Evolutionary conservation across 2,113 vertebrate genomes (phyloP).

Genomic region (Syngnathus typhle): DNA sequence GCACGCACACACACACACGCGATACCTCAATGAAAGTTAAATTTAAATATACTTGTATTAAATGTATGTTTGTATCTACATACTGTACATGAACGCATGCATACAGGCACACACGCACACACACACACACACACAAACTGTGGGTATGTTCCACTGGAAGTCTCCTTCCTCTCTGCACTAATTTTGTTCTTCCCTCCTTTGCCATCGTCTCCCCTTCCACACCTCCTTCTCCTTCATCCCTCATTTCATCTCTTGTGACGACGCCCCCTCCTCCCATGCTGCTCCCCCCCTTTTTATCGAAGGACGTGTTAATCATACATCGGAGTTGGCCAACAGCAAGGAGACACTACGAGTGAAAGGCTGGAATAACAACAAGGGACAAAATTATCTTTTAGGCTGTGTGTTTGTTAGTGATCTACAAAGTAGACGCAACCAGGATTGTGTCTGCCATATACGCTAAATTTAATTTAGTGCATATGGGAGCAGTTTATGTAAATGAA

Average conservation of each 20-base stretch:
- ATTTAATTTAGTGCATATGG: too few relatives aligned
- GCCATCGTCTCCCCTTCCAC: constrained; percentile 57
- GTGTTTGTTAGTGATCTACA: constrained; percentile 14
- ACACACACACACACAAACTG: constrained; percentile 42
- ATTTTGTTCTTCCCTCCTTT: constrained; percentile 38
- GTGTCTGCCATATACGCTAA: too few relatives aligned
- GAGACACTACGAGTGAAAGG: constrained; percentile 54
- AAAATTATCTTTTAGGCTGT: constrained; percentile 53
- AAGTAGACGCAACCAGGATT: too few relatives aligned
- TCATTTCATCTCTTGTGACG: constrained; percentile 43
- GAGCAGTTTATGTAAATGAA: too few relatives aligned
- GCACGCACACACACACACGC: constrained; percentile 35
- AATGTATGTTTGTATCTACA: not conserved
- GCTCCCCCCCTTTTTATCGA: constrained; percentile 19
- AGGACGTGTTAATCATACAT: constrained; percentile 63
- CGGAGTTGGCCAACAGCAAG: constrained; percentile 58
- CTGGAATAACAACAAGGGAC: constrained; percentile 62
- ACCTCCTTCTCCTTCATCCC: constrained; percentile 61
- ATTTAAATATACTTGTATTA: not conserved
- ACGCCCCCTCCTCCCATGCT: not conserved
- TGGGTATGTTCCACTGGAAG: constrained; percentile 68
- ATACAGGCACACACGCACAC: constrained; percentile 12
- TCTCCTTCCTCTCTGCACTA: constrained; percentile 59
- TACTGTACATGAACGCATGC: not conserved
- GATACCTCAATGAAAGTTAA: not conserved